Conservation (phyloP, 1,140 invertebrate genomes). For the Akabosia matsudoensis region DNA sequence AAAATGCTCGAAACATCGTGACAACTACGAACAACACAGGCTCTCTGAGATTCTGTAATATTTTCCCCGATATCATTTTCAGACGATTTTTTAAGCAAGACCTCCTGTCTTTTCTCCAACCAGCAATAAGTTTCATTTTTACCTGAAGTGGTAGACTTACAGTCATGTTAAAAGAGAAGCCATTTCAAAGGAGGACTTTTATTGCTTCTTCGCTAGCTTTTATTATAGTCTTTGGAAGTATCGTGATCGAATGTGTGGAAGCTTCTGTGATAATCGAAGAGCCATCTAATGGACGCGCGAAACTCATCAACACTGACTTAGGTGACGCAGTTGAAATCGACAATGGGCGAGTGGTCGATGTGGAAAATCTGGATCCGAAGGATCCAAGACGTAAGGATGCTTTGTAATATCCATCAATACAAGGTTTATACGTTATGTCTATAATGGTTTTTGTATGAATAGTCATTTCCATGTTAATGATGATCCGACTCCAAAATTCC, state of each 20-base stretch:
- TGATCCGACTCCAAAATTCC: conserved; percentile 69
- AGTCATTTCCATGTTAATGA: conserved; percentile 72
- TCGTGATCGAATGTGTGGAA: conserved; percentile 45
- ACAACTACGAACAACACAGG: too few relatives aligned
- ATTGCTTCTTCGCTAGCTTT: not conserved
- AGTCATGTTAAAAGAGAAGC: conserved; percentile 3
- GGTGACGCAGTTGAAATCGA: not conserved
- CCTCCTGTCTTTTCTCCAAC: too few relatives aligned
- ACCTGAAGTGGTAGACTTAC: not conserved
- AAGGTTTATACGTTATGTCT: not conserved
- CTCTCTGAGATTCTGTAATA: too few relatives aligned
- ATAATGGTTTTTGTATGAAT: conserved; percentile 30
- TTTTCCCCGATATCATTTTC: too few relatives aligned
- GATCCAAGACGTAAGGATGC: not conserved
- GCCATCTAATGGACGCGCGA: too few relatives aligned
- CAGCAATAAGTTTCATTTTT: not conserved
- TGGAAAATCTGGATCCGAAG: conserved; percentile 9
- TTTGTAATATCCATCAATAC: not conserved
- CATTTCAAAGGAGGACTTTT: not conserved
- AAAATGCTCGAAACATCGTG: not conserved
- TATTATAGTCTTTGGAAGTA: conserved; percentile 46
- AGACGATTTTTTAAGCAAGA: too few relatives aligned
- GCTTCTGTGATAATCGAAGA: conserved; percentile 12
- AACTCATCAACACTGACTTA: not conserved
- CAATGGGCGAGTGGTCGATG: not conserved